Base-by-base conservation (phyloP, 2,797 vertebrate genomes). In the Margarornis squamiger region DNA sequence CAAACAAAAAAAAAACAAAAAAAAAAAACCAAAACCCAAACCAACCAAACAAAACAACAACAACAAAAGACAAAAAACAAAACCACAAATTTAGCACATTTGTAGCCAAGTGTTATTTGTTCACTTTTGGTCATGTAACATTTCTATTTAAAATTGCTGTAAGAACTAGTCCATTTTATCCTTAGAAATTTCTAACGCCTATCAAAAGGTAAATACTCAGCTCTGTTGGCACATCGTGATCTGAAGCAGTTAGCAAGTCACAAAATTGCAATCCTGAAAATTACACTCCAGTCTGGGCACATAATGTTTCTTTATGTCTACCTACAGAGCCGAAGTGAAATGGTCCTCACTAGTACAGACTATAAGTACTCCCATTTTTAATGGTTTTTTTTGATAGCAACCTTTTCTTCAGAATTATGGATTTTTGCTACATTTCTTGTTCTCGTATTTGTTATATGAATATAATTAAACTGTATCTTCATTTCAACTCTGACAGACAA, bases 341-440 rank as follows among this genome's bases (percentile, higher is more conserved):
- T 12, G 2, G 41, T 52, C 13, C 2, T 74, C 2, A 0, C 32
- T 52, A 41, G 6, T 2, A 41, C 0, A 4, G n/a, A 7, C 0
- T 7, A 43, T 23, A 71, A 83, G 8, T 10, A 30, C 3, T 46
- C 7, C 14, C 1, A 9, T 10, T 38, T 54, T 54, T 4, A 23
- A 8, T 48, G 23, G 21, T 19, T 71, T 89, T 89, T 90, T 52
- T 58, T 14, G 6, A 36, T 39, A 71, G 5, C 1, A 88, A 68
- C 8, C 7, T 94, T 91, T 74, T 79, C 32, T 79, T 80, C 32
- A 61, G 26, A 82, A 54, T 21, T 62, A 68, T 6, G 85, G 67
- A 75, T 74, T 79, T 92, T 80, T 63, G 22, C 41, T 67, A 62
- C 24, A 43, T 78, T 92, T 90, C 43, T 27, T 52, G 10, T 76